Base-by-base conservation (phyloP, 2,888 invertebrate genomes). In the Clivina fossor region DNA sequence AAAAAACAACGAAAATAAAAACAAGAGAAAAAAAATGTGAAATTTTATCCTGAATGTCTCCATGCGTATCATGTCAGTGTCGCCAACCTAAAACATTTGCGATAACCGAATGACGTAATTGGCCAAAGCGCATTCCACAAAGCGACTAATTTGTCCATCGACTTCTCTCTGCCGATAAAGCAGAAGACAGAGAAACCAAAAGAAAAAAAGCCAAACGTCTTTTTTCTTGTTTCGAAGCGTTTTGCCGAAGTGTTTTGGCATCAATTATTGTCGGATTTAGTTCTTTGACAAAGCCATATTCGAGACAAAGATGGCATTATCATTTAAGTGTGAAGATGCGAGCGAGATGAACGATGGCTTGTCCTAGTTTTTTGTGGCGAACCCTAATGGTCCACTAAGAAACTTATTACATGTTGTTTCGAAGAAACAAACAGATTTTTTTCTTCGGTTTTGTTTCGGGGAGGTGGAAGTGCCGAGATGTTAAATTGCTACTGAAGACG, bases 191-290 rank as follows among this genome's bases (percentile, higher is more conserved):
- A n/a, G n/a, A n/a, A n/a, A n/a, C n/a, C n/a, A n/a, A n/a, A n/a
- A n/a, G n/a, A n/a, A n/a, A n/a, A n/a, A n/a, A n/a, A n/a, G n/a
- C n/a, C n/a, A n/a, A n/a, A n/a, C n/a, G n/a, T n/a, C n/a, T n/a
- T n/a, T n/a, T n/a, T n/a, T n/a, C 43, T 43, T 41, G 51, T 38
- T 51, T 43, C 32, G 51, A 24, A 43, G 16, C 51, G 40, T 41
- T 32, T n/a, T 51, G 40, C 43, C 32, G 41, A 51, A 51, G 51
- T 51, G 51, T 51, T 51, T 51, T 41, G 51, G 51, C 51, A 43
- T 43, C 51, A 51, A 51, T 51, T 51, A 51, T 35, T 35, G 35
- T 47, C 15, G 13, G 35, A 22, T 7, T 13, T 13, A 13, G 9
- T 33, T 33, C 35, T 9, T 19, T n/a, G 13, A 32, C 19, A 3